Evolutionary conservation across 2,888 invertebrate genomes (phyloP).

Genomic region (Limenitis camilla): DNA sequence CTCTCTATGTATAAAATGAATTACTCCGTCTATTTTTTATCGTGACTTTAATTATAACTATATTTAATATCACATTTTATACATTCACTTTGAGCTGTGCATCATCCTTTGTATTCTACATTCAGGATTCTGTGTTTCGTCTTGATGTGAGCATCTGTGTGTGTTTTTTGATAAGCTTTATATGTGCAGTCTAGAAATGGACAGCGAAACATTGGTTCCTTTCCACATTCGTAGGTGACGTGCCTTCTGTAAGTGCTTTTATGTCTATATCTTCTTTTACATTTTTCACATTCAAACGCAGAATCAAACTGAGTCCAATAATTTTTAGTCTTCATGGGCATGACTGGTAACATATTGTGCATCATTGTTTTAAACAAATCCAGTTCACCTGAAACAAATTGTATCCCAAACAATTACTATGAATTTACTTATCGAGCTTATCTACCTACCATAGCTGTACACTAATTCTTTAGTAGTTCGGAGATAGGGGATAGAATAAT

Average conservation of each 20-base stretch:
- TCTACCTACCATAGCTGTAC: constrained; percentile 21
- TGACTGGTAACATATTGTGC: constrained; percentile 64
- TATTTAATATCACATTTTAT: constrained; percentile 65
- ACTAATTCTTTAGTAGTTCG: not conserved
- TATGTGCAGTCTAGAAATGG: constrained; percentile 66
- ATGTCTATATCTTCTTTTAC: constrained; percentile 83
- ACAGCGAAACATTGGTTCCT: constrained; percentile 72
- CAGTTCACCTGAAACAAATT: constrained; percentile 69
- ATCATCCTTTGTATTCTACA: constrained; percentile 72
- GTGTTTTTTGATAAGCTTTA: constrained; percentile 70
- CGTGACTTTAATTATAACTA: constrained; percentile 32
- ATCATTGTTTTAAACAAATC: constrained; percentile 70
- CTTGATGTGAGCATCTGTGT: constrained; percentile 69
- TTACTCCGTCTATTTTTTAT: constrained; percentile 16
- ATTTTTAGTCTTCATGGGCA: constrained; percentile 70
- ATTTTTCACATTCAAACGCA: constrained; percentile 76
- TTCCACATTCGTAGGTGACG: constrained; percentile 78
- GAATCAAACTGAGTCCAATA: constrained; percentile 67
- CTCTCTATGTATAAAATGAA: constrained; percentile 14
- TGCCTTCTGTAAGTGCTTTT: constrained; percentile 83
- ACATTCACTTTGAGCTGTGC: constrained; percentile 24
- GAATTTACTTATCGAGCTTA: constrained; percentile 9
- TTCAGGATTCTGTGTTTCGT: constrained; percentile 72
- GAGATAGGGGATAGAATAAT: constrained; percentile 8
- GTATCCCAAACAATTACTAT: constrained; percentile 24